Evolutionary conservation across 2,888 invertebrate genomes (phyloP), one percentile per base, ranked within the genome.

Genomic region (Andrena marginata): DNA sequence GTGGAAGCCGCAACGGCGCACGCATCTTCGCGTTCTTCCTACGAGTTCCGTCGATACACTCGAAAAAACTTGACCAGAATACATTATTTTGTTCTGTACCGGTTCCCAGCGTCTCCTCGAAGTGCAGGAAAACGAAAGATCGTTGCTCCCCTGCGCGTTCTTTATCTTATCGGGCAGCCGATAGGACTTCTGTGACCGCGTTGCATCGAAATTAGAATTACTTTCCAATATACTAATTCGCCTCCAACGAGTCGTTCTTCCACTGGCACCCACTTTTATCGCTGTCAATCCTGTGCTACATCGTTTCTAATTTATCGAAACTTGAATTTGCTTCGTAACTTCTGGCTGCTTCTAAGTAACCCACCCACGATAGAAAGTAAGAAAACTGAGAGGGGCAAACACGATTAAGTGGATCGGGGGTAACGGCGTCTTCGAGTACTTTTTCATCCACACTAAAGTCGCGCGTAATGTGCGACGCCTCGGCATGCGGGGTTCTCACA

Each of bases 401-500:
- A 67, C 87, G 85, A 89, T 88, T 87, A 89, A 89, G 88, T 85
- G 89, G 82, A 74, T 85, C 85, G 78, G 42, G 10, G 42, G 42
- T 42, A 42, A 79, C 72, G 76, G 80, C 77, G 80, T 77, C 59
- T 72, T 54, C 72, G 77, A 76, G 83, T 80, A 84, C 84, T 88
- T 88, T 88, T 90, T 89, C 90, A 81, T 83, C 78, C 84, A 84
- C 85, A 86, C 79, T 86, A 86, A 77, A 85, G 78, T 68, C 81
- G 82, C 82, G 84, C 88, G 89, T 90, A 88, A 91, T 91, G 91
- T 92, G 91, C 91, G 90, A 89, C 91, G 89, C 81, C 77, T 80
- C 76, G 87, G 87, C 84, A 86, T 88, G 88, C 88, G 82, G 83
- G 86, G 90, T 92, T 93, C 92, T 92, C 92, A 92, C 92, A 92